phyloP scores from a whole-genome alignment of 23 tunicate genomes.

The Phallusia fumigata region DNA sequence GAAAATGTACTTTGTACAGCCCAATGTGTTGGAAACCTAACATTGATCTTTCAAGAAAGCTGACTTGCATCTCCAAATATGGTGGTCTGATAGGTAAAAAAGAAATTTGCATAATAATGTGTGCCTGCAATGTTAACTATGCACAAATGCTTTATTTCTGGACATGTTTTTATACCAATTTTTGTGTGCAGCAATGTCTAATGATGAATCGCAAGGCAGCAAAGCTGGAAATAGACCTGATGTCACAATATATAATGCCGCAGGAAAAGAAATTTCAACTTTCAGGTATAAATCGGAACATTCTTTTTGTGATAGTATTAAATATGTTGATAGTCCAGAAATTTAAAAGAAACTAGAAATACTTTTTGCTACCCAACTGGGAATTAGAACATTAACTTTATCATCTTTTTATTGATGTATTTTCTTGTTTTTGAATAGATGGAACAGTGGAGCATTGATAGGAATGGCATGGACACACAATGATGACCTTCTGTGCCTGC shows the following conservation, averaged over 20 bases:
- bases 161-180: neutral
- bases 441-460: constrained; percentile 76
- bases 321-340: no score
- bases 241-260: constrained; percentile 75
- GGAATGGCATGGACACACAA: constrained; percentile 87
- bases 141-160: neutral
- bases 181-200: constrained; percentile 23
- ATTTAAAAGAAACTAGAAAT: no score
- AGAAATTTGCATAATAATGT: neutral
- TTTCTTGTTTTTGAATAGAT: constrained; percentile 35
- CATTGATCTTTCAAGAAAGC: constrained; percentile 45
- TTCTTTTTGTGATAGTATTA: no score
- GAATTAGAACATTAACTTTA: neutral
- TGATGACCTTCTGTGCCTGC: constrained; percentile 81
- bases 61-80: constrained; percentile 56
- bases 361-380: neutral
- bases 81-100: constrained; percentile 71
- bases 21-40: constrained; percentile 72
- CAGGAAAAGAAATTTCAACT: constrained; percentile 66
- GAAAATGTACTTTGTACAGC: constrained; percentile 45
- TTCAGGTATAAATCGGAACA: constrained; percentile 33
- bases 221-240: constrained; percentile 48
- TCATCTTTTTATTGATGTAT: neutral
- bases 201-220: constrained; percentile 28
- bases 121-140: no score